These are phyloP conservation scores for Drosophila parvula DNA, from an alignment of 1,140 invertebrate genomes.

Conservation along the genomic window DNA sequence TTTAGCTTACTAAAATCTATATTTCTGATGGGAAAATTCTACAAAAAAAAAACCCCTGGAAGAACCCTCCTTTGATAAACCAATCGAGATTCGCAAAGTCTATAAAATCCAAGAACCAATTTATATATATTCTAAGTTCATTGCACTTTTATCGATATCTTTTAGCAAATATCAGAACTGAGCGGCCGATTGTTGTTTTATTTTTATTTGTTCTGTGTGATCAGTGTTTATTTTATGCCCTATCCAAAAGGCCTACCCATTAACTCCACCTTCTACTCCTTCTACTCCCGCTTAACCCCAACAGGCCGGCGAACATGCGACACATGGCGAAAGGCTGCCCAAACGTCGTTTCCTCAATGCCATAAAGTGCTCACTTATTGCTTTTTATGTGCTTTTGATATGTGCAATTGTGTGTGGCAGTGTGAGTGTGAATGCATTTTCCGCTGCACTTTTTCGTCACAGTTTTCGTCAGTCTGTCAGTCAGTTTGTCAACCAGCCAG, in stretches of 20 bases:
- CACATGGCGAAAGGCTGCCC: constrained; percentile 62
- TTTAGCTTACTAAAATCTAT: too few species aligned
- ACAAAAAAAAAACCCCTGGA: background rate
- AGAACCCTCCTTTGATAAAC: background rate
- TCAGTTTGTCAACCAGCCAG: constrained; percentile 57
- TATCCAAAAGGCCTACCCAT: constrained; percentile 5
- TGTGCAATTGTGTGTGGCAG: constrained; percentile 26
- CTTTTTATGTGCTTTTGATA: constrained; percentile 80
- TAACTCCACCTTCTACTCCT: background rate
- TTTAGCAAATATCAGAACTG: constrained; percentile 12
- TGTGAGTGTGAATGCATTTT: constrained; percentile 50
- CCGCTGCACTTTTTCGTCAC: constrained; percentile 75
- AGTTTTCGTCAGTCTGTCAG: constrained; percentile 57
- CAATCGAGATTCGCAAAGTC: constrained; percentile 14
- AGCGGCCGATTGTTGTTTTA: constrained; percentile 31
- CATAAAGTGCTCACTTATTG: constrained; percentile 78
- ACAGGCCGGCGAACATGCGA: constrained; percentile 38
- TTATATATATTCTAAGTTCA: constrained; percentile 17
- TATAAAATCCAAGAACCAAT: background rate
- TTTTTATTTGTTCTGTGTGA: constrained; percentile 49
- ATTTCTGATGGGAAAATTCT: background rate
- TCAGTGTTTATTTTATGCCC: constrained; percentile 59
- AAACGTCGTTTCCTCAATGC: constrained; percentile 60
- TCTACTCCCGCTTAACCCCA: constrained; percentile 8
- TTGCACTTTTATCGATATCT: constrained; percentile 45